Base-by-base conservation (phyloP, 2,113 vertebrate genomes). In the Hemibagrus wyckioides region DNA sequence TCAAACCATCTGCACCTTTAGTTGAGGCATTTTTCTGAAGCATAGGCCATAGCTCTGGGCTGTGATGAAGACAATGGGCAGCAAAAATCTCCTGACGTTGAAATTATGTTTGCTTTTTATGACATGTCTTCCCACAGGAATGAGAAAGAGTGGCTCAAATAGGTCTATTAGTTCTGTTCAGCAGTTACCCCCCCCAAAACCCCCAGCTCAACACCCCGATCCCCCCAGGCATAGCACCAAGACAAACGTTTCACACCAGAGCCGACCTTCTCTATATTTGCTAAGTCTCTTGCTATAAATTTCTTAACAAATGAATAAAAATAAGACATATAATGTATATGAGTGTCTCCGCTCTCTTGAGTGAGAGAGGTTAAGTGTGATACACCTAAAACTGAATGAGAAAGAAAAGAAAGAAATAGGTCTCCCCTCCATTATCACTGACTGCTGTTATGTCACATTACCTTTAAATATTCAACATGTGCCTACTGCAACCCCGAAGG, bases 381-480 rank as follows among this genome's bases (percentile, higher is more conserved):
- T 91, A 88, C 69, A 67, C 80, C 85, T 92, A 90, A 92, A 57
- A 81, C 11, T 88, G 57, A 90, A 80, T 86, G 30, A 54, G 28
- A 88, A 90, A 85, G 87, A 88, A 91, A 89, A 48, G 44, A 88
- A 86, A 80, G 6, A 69, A 48, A 56, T 59, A 41, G 33, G 57
- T 90, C 91, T 86, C 91, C 87, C 33, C 82, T 76, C 76, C 83
- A 90, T 93, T 90, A 91, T 92, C 91, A 91, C 92, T 92, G 92
- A 93, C 92, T 91, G 90, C 90, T 83, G 86, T 91, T 91, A 88
- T 87, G 82, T 88, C 87, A 88, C 88, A 63, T 82, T 52, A 87
- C 86, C 92, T 94, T 95, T 94, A 94, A 95, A 95, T 94, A 94
- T 95, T 95, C 94, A 95, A 93, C 90, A 92, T 90, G 90, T 93